Base-by-base conservation (phyloP, 2,113 vertebrate species). In the Poecile atricapillus region DNA sequence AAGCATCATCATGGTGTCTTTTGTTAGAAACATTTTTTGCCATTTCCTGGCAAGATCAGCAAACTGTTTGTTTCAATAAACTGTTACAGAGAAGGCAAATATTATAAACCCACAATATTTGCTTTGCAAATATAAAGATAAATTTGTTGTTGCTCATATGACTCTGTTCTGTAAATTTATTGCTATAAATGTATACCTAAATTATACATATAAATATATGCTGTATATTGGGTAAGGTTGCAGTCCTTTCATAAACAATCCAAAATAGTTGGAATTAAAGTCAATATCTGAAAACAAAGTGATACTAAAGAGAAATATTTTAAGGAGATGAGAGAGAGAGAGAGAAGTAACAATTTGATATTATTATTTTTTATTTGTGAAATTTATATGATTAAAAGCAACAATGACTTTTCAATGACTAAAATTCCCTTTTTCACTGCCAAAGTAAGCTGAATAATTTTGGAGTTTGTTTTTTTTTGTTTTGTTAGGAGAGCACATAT, bases 401-500 rank as follows among this genome's bases (percentile, higher is more conserved):
- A 17, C 49, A 63, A 63, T 49, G 35, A 63, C 71, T 77, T 77
- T 35, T 50, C n/a, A 69, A 52, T 35, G 4, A 41, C n/a, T 24
- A 21, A 37, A 50, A 5, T 39, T 62, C 30, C 18, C 15, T 44
- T 89, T 63, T 47, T 27, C 35, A 5, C 19, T 59, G 30, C 19
- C 76, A 59, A 87, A 73, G 4, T 4, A 53, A 53, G 6, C 6
- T 49, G 75, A 56, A 35, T 63, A 35, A 39, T 62, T 69, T 33
- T 31, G 9, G 8, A 11, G 2, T 65, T 73, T 3, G 4, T 14
- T 37, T 28, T 27, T 44, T 53, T 70, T 23, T 15, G 37, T 67
- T 19, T 6, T 49, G 12, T 53, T 41, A 33, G 11, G 25, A 37
- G 22, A 35, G 13, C 1, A 0, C 1, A 7, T 16, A 15, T 11